Evolutionary conservation across 2,113 vertebrate genomes (phyloP).

Genomic region (Dromiciops gliroides): DNA sequence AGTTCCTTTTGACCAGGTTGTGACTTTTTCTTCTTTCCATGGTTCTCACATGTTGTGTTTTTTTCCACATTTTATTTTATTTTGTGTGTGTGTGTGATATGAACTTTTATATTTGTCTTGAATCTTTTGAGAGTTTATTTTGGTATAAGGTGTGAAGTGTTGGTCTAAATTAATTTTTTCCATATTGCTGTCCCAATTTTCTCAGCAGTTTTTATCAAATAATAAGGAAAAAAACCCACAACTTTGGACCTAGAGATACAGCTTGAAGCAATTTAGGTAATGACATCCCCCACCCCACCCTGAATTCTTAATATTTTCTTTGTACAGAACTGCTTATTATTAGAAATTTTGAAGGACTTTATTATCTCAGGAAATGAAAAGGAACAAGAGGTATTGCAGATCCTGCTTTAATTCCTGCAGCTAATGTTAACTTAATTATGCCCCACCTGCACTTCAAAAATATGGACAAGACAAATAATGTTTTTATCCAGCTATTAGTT

Average conservation of each 20-base stretch:
- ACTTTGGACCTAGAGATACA: background rate
- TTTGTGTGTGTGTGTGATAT: no score
- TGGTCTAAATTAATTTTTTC: no score
- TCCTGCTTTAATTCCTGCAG: background rate
- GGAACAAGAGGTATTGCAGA: constrained; percentile 5
- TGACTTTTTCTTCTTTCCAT: no score
- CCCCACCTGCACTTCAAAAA: background rate
- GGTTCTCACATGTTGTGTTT: no score
- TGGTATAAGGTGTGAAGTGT: no score
- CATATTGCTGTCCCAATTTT: no score
- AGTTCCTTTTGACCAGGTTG: constrained; percentile 5
- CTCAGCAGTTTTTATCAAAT: no score
- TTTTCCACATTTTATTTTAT: no score
- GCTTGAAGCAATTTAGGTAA: constrained; percentile 2
- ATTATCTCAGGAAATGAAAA: constrained; percentile 26
- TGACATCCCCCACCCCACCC: background rate
- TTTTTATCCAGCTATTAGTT: background rate
- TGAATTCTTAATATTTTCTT: constrained; percentile 28
- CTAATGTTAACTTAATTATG: constrained; percentile 1
- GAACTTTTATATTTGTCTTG: no score
- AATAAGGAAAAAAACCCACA: constrained; percentile 20
- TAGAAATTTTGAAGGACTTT: constrained; percentile 24
- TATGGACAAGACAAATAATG: background rate
- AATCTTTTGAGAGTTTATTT: no score
- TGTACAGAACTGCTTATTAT: background rate